Conservation (phyloP, 2,797 vertebrate species). For the Geotrypetes seraphini region DNA sequence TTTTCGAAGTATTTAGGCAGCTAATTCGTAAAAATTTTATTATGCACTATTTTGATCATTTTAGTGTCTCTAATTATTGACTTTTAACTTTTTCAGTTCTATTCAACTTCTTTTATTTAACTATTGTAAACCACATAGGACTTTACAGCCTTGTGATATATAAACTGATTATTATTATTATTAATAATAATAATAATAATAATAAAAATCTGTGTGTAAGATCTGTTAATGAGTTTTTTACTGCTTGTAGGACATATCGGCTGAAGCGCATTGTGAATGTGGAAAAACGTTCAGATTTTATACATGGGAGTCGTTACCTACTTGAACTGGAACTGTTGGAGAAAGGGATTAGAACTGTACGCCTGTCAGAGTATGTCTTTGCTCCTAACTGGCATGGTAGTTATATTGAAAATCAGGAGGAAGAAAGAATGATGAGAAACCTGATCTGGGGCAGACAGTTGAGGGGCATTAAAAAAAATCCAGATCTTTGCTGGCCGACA, state of each 20-base stretch:
- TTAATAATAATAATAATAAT: too few species aligned
- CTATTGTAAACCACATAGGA: too few species aligned
- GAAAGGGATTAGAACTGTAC: constrained; percentile 36
- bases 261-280: constrained; percentile 70
- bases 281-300: constrained; percentile 67
- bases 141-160: too few species aligned
- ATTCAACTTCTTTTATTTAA: too few species aligned
- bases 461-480: constrained; percentile 6
- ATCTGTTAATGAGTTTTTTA: background rate
- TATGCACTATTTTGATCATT: too few species aligned
- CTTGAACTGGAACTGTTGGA: constrained; percentile 80
- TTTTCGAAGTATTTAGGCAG: too few species aligned
- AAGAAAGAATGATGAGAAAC: constrained; percentile 44
- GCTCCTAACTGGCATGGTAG: constrained; percentile 40
- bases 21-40: too few species aligned
- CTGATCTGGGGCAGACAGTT: constrained; percentile 34
- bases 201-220: too few species aligned
- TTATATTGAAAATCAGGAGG: background rate
- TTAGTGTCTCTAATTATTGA: too few species aligned
- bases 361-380: constrained; percentile 77
- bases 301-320: constrained; percentile 75
- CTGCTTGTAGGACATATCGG: constrained; percentile 58
- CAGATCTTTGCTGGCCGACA: constrained; percentile 72
- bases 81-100: too few species aligned
- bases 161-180: too few species aligned